Conservation (phyloP, 2,888 invertebrate genomes). For the Meteorus cinctellus region DNA sequence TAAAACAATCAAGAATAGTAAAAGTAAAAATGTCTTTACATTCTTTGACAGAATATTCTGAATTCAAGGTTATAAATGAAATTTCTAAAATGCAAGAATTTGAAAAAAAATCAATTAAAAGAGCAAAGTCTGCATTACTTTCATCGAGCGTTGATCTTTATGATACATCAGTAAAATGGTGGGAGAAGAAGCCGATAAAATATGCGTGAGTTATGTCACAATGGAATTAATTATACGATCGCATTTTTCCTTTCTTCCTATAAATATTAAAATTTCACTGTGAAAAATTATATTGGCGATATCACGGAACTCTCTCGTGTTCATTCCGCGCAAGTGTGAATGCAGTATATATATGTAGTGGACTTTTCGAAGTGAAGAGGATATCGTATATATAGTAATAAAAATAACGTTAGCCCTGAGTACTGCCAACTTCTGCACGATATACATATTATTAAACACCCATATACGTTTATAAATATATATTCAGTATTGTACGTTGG, state of each 20-base stretch:
- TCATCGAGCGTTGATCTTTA: conserved; percentile 52
- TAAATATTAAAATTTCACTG: neutral
- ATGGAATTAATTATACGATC: neutral
- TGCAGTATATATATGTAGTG: neutral
- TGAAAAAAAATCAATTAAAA: conserved; percentile 26
- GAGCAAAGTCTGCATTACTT: conserved; percentile 38
- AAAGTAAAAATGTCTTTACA: neutral
- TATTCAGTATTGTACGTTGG: neutral
- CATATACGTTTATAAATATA: neutral
- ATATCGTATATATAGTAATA: neutral
- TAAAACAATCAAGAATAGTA: neutral
- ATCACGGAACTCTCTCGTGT: conserved; percentile 13
- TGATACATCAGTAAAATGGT: conserved; percentile 53
- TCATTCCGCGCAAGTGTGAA: neutral
- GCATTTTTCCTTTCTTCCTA: neutral
- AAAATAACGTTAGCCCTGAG: neutral
- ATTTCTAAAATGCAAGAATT: conserved; percentile 17
- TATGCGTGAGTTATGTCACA: conserved; percentile 54
- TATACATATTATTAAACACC: conserved; percentile 20
- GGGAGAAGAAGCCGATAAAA: conserved; percentile 55
- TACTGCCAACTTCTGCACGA: conserved; percentile 31
- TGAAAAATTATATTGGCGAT: neutral
- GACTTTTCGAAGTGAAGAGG: neutral
- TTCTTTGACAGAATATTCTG: neutral
- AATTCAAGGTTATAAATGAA: conserved; percentile 31